phyloP scores from a whole-genome alignment of 2,113 vertebrate species.

The human (Homo sapiens) region DNA sequence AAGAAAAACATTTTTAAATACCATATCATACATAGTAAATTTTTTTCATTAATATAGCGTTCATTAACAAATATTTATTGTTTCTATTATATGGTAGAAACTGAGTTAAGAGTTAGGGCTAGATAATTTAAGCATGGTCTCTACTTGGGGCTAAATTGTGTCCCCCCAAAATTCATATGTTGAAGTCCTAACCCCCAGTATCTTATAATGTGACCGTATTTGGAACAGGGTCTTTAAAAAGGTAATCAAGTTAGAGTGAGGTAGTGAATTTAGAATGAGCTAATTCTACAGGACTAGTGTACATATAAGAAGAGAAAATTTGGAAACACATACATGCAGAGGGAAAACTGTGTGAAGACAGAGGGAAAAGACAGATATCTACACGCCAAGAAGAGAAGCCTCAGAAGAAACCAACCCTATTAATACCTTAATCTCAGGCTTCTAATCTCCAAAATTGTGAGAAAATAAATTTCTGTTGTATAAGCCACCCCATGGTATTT shows the following conservation, averaged over 20 bases:
- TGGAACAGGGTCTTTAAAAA: neutral
- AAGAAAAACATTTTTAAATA: neutral
- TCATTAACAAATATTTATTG: neutral
- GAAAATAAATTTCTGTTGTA: neutral
- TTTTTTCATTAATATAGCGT: neutral
- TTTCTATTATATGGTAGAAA: neutral
- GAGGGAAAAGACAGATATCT: neutral
- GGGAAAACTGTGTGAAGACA: neutral
- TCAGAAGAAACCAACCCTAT: neutral
- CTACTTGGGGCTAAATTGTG: neutral
- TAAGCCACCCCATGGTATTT: neutral
- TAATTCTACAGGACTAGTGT: neutral
- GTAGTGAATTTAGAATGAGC: neutral
- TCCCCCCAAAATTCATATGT: neutral
- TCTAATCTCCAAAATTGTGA: neutral
- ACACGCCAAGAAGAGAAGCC: neutral
- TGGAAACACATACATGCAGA: neutral
- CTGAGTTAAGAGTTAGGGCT: neutral
- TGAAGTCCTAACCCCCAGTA: neutral
- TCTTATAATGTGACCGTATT: neutral
- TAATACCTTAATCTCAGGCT: neutral
- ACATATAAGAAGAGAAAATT: neutral
- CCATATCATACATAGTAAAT: neutral
- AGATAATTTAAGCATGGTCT: neutral
- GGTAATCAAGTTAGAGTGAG: neutral